Percentiles rank a stretch among this genome's conserved stretches.
Conservation (phyloP, 2,797 vertebrate genomes). For the Acanthopagrus latus region DNA sequence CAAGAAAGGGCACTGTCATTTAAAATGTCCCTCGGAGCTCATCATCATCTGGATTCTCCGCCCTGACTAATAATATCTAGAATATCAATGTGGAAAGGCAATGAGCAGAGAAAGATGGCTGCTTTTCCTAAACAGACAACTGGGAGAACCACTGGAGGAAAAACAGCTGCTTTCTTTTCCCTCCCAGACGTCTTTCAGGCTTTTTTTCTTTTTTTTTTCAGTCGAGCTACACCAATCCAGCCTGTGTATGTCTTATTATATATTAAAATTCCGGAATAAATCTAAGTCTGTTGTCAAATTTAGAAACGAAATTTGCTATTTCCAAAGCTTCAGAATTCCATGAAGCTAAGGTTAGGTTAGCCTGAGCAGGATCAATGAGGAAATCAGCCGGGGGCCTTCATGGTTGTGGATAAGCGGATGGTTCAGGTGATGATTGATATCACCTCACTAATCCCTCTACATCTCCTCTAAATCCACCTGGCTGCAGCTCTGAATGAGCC, state of each 20-base stretch:
- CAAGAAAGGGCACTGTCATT: slow-evolving; percentile 75
- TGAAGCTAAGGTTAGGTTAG: slow-evolving; percentile 33
- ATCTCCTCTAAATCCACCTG: slow-evolving; percentile 82
- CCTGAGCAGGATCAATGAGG: slow-evolving; percentile 72
- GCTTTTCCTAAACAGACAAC: slow-evolving; percentile 56
- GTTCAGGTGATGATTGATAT: slow-evolving; percentile 84
- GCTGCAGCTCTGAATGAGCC: slow-evolving; percentile 71
- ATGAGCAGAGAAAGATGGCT: slow-evolving; percentile 38
- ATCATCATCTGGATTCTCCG: slow-evolving; percentile 67
- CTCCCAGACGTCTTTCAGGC: slow-evolving; percentile 28
- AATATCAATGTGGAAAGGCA: slow-evolving; percentile 57
- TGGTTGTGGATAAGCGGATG: slow-evolving; percentile 77
- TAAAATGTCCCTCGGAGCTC: slow-evolving; percentile 71
- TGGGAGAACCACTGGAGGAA: slow-evolving; percentile 52
- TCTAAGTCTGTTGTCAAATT: neutral
- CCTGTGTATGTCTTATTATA: slow-evolving; percentile 27
- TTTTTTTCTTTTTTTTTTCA: slow-evolving; percentile 7
- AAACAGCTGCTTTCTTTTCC: slow-evolving; percentile 51
- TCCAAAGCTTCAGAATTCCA: slow-evolving; percentile 56
- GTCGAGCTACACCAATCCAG: slow-evolving; percentile 4
- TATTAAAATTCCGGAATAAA: slow-evolving; percentile 16
- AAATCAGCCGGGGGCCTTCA: slow-evolving; percentile 72
- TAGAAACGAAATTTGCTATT: slow-evolving; percentile 37
- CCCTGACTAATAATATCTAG: slow-evolving; percentile 60
- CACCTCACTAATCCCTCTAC: slow-evolving; percentile 80